Base-by-base conservation (phyloP, 2,797 vertebrate species). In the Taenioides sp. region DNA sequence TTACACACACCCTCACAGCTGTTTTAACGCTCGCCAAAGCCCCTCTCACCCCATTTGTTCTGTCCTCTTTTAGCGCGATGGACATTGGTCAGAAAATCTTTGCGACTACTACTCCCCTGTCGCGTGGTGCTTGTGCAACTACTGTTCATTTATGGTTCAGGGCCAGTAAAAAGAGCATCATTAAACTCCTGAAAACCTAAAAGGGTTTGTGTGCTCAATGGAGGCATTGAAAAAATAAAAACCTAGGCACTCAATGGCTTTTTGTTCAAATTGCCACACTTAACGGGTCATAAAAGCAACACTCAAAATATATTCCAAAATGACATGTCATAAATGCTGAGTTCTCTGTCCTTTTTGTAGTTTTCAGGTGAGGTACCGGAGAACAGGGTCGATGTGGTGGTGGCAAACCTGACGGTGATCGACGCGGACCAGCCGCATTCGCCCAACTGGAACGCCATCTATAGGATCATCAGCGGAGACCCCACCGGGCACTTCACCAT, bases 361-460 rank as follows among this genome's bases (percentile, higher is more conserved):
- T 98, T 95, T 67, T 93, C 94, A 0, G 97, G 96, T 2, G 96
- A 98, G 61, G 96, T 98, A 49, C 96, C 95, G 0, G 97, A 98
- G 82, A 98, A 98, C 88, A 90, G 93, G 10, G 94, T 97, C 84
- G 95, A 97, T 66, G 88, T 92, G 0, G 94, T 95, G 70, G 96
- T 98, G 50, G 95, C 97, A 0, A 98, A 98, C 77, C 92, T 98
- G 84, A 97, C 96, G 0, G 96, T 98, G 80, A 89, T 95, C 78
- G 97, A 98, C 74, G 92, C 95, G 7, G 97, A 98, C 85, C 96
- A 98, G 77, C 96, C 97, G 0, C 96, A 96, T 83, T 96, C 97
- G 0, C 94, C 96, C 0, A 98, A 97, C 92, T 98, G 97, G 97
- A 98, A 98, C 0, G 96, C 96, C 2, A 74, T 96, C 69, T 98